Evolutionary conservation across 2,797 vertebrate species (phyloP).

Genomic region (Masticophis lateralis): DNA sequence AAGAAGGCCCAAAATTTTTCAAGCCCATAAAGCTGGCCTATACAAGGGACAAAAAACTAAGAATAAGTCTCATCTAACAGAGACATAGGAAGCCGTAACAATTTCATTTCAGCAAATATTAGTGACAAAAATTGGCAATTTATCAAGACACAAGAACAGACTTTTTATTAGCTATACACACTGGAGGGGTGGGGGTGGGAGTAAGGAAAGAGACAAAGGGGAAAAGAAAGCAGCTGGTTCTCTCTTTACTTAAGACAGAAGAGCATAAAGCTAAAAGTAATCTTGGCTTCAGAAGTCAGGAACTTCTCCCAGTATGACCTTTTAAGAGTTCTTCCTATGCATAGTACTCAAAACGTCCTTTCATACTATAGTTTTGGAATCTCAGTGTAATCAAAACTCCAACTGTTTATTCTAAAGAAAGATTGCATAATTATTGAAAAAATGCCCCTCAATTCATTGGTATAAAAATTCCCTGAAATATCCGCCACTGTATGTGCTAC

Average conservation of each 20-base stretch:
- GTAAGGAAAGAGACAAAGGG: background rate
- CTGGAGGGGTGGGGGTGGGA: fast-evolving
- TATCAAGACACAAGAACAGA: background rate
- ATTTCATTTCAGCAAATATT: background rate
- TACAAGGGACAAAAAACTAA: background rate
- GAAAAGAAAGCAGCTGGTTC: background rate
- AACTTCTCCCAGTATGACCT: background rate
- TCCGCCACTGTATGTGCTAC: background rate
- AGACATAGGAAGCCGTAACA: background rate
- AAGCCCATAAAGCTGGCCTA: constrained; percentile 96
- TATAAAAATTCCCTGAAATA: background rate
- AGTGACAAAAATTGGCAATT: background rate
- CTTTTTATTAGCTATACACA: background rate
- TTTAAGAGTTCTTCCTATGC: background rate
- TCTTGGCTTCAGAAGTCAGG: background rate
- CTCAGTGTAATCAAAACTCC: background rate
- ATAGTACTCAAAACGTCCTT: background rate
- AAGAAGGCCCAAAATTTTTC: constrained; percentile 99
- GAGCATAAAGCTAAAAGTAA: background rate
- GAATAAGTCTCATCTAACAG: background rate
- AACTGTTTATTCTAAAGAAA: background rate
- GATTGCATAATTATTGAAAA: background rate
- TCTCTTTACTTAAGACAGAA: background rate
- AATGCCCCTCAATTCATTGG: fast-evolving
- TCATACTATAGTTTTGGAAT: background rate